phyloP scores from a whole-genome alignment of 2,797 vertebrate species.

The Spinus pinus region DNA sequence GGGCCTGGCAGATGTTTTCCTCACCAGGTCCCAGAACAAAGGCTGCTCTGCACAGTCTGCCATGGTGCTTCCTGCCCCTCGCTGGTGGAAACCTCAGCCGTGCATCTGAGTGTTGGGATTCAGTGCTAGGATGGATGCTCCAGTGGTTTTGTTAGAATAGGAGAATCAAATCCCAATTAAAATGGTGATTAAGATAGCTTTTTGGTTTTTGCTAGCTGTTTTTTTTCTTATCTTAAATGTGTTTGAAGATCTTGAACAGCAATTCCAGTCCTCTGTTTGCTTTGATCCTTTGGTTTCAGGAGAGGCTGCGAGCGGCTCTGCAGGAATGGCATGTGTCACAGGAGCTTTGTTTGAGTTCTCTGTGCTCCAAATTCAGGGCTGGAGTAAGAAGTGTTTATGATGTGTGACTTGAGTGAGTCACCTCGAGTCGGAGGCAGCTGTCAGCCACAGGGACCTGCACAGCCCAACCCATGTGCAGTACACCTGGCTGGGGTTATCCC shows the following conservation, averaged over 20 bases:
- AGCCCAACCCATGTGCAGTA: neutral
- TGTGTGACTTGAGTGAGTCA: neutral
- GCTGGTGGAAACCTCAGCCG: neutral
- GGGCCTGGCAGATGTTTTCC: neutral
- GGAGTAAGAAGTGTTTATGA: neutral
- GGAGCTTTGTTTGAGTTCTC: neutral
- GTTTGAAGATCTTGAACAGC: neutral
- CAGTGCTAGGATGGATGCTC: neutral
- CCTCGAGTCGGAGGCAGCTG: neutral
- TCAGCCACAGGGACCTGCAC: neutral
- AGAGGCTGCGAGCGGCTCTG: neutral
- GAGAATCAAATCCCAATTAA: neutral
- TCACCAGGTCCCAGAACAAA: neutral
- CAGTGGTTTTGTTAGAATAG: neutral
- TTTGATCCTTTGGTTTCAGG: neutral
- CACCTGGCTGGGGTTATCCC: neutral
- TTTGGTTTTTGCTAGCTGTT: neutral
- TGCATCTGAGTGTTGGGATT: rapidly evolving
- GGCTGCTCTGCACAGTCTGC: neutral
- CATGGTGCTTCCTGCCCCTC: rapidly evolving
- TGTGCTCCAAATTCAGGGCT: neutral
- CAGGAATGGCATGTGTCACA: neutral
- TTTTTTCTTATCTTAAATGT: neutral
- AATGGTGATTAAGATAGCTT: neutral
- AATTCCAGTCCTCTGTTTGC: neutral